Base-by-base conservation (phyloP, 2,888 invertebrate species). In the Agrochola circellaris region DNA sequence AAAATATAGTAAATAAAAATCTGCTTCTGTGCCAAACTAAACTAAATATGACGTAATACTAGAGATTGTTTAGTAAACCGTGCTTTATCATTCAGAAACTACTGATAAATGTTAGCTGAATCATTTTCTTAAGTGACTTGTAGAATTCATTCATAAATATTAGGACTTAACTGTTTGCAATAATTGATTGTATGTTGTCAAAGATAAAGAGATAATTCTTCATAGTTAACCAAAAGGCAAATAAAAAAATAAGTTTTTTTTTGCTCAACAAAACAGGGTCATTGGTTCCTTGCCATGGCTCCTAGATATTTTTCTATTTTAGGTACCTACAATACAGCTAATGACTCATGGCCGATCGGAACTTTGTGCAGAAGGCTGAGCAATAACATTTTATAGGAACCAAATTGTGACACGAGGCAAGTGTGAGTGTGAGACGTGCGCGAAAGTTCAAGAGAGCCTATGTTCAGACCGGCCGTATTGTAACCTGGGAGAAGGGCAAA, bases 1-100 rank as follows among this genome's bases (percentile, higher is more conserved):
- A 23, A 0, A 6, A 38, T 23, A 51, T 51, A 51, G 20, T 62
- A 81, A 67, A 73, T 38, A 79, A 79, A 70, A 23, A 60, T 54
- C 51, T 61, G 26, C 61, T 66, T 48, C 13, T 38, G 13, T 65
- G 23, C 42, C 67, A 51, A 82, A 73, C 34, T 60, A 54, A 62
- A 70, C 34, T 30, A 75, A 84, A 38, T 58, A 84, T 81, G 81
- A 73, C 70, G 62, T 84, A 71, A 84, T 68, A 34, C 4, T n/a
- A 69, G 6, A 65, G 26, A 65, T 75, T 62, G n/a, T 66, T 75
- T 72, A 69, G 48, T 68, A 48, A 79, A 13, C n/a, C 1, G 1
- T 58, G 5, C n/a, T 69, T 75, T 71, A 79, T 74, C 67, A 0
- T 45, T 69, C 38, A 67, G 15, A 61, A 69, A 62, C 65, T 61